Conservation (phyloP, 2,888 invertebrate species). For the Sicus ferrugineus region DNA sequence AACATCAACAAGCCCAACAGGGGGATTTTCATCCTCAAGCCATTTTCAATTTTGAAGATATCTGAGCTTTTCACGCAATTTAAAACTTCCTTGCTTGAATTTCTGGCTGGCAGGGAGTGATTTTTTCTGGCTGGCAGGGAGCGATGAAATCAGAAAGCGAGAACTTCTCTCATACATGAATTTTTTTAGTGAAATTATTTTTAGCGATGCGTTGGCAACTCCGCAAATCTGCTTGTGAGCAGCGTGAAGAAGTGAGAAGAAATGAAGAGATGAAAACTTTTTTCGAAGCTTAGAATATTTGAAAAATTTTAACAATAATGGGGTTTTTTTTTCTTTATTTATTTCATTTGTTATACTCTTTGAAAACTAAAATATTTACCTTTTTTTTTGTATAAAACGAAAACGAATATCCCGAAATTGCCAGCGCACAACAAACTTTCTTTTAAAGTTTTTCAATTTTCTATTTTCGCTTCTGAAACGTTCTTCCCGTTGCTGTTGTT, state of each 20-base stretch:
- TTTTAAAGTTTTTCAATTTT: conserved; percentile 8
- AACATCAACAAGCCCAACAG: too few relatives aligned
- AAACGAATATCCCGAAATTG: conserved; percentile 8
- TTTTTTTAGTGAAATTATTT: too few relatives aligned
- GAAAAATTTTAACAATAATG: conserved; percentile 9
- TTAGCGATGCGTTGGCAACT: conserved; percentile 13
- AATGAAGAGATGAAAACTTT: not conserved
- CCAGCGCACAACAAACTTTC: conserved; percentile 15
- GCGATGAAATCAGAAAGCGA: not conserved
- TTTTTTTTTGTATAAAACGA: not conserved
- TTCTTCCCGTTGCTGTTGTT: conserved; percentile 25
- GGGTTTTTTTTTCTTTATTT: conserved; percentile 9
- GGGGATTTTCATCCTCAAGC: too few relatives aligned
- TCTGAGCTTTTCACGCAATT: conserved; percentile 10
- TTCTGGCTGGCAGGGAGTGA: conserved; percentile 11
- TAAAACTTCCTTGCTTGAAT: conserved; percentile 20
- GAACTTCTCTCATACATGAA: not conserved
- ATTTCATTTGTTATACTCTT: conserved; percentile 5
- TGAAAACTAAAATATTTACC: conserved; percentile 23
- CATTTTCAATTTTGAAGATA: not conserved
- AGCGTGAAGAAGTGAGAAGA: not conserved
- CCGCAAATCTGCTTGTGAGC: not conserved
- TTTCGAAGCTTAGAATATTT: too few relatives aligned
- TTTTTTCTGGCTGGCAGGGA: not conserved
- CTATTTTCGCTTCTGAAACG: conserved; percentile 29